Evolutionary conservation across 2,113 vertebrate species (phyloP), one percentile per base, ranked within the genome.

Genomic region (Rhabdomys dilectus): DNA sequence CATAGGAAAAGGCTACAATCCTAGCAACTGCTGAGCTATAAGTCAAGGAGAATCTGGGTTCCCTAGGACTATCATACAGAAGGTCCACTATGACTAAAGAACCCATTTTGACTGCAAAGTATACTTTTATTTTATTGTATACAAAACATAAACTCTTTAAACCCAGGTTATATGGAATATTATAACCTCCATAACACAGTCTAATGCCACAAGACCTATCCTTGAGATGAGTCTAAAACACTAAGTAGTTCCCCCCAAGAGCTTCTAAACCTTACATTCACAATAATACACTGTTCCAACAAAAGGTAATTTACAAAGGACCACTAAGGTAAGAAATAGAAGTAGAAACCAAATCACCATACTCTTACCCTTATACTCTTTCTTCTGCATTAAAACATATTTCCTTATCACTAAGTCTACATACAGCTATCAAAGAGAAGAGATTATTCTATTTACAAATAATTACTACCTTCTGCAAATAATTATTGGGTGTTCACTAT

Each of bases 391-490:
- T 93, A 72, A 97, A 84, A 75, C 42, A 80, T 60, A 17, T 51
- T 6, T 72, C 36, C 91, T 36, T 72, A 86, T 87, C 73, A 89
- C 80, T 87, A 94, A 92, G 58, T 45, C 31, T 93, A 95, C 3
- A 96, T 5, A 85, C 3, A 42, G 66, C 26, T n/a, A 60, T 95
- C 88, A 85, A 91, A 48, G 48, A 16, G 39, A 31, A 42, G 36
- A 86, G 91, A 42, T 31, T 75, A 89, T n/a, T 36, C 76, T 13
- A 88, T 66, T 96, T 60, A 97, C 66, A 96, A 91, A 70, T 39
- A 91, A 91, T 92, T 95, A 76, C 31, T 95, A 24, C 56, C 39
- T 89, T 89, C 56, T 58, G 94, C 62, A 96, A 89, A 58, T 66
- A 91, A 91, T 93, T 96, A 80, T 7, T 92, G 31, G 88, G 31